Evolutionary conservation across 2,888 invertebrate genomes (phyloP).

Genomic region (Morpho helenor): DNA sequence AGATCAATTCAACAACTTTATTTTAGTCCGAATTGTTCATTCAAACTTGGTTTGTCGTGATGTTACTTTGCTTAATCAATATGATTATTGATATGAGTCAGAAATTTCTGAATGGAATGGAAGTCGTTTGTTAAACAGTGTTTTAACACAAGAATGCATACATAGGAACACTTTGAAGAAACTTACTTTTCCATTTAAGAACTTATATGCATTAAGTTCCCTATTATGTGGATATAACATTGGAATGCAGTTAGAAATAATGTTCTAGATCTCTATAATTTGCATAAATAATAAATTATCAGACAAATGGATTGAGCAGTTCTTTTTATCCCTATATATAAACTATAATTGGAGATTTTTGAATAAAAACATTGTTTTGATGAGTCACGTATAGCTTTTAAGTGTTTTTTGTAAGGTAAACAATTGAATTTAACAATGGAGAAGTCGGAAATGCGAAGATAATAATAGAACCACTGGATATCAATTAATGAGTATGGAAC

Average conservation of each 20-base stretch:
- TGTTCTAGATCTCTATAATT: slow-evolving; percentile 5
- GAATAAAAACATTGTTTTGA: neutral
- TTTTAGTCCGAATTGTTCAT: no score
- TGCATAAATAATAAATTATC: slow-evolving; percentile 3
- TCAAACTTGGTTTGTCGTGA: no score
- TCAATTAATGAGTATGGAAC: slow-evolving; percentile 48
- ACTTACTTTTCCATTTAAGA: slow-evolving; percentile 6
- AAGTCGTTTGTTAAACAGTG: slow-evolving; percentile 4
- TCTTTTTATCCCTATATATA: neutral
- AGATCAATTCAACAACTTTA: no score
- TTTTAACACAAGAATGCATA: slow-evolving; percentile 15
- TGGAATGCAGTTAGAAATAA: slow-evolving; percentile 3
- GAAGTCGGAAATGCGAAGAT: slow-evolving; percentile 28
- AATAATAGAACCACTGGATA: slow-evolving; percentile 47
- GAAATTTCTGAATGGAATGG: slow-evolving; percentile 1
- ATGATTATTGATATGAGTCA: no score
- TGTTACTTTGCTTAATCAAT: no score
- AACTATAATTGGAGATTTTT: no score
- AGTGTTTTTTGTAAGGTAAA: neutral
- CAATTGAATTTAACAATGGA: neutral
- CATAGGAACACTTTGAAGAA: slow-evolving; percentile 7
- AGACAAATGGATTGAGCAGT: neutral
- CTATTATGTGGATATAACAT: slow-evolving; percentile 1
- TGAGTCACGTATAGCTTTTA: neutral
- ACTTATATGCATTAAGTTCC: slow-evolving; percentile 3